Conservation (phyloP, 2,797 vertebrate species). For the Anguilla obscura region DNA sequence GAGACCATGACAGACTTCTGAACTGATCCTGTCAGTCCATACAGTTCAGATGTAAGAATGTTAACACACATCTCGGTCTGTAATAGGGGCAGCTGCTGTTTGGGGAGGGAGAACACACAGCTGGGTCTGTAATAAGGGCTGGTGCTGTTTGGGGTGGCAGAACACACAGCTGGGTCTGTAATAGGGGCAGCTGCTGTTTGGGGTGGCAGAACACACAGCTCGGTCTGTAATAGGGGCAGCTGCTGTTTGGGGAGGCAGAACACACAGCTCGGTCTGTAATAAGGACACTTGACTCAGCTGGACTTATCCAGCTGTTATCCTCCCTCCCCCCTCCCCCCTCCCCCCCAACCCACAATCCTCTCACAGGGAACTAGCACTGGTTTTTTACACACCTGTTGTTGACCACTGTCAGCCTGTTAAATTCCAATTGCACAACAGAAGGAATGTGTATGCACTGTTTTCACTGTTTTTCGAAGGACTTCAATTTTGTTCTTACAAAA, state of each 20-base stretch:
- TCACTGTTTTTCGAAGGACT: not conserved
- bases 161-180: no score
- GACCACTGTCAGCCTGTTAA: not conserved
- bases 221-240: no score
- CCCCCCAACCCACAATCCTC: constrained; percentile 6
- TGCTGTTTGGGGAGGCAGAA: no score
- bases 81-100: no score
- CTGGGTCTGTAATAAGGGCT: no score
- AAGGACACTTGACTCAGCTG: not conserved
- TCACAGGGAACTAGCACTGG: not conserved
- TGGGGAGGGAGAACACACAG: no score
- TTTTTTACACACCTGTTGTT: constrained; percentile 28
- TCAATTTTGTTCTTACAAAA: not conserved
- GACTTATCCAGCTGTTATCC: not conserved
- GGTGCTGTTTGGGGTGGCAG: no score
- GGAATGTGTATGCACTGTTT: not conserved
- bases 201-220: no score
- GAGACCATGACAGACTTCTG: not conserved
- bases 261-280: no score
- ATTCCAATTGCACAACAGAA: not conserved
- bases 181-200: no score
- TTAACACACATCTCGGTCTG: no score
- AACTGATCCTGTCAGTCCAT: not conserved
- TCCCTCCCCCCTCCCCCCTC: not conserved
- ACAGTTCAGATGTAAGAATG: not conserved